A percentile compares a stretch with the other conserved stretches of the same genome.
These are phyloP conservation scores for Micromesistius poutassou DNA, from an alignment of 2,797 vertebrate genomes.

Conservation along the genomic window DNA sequence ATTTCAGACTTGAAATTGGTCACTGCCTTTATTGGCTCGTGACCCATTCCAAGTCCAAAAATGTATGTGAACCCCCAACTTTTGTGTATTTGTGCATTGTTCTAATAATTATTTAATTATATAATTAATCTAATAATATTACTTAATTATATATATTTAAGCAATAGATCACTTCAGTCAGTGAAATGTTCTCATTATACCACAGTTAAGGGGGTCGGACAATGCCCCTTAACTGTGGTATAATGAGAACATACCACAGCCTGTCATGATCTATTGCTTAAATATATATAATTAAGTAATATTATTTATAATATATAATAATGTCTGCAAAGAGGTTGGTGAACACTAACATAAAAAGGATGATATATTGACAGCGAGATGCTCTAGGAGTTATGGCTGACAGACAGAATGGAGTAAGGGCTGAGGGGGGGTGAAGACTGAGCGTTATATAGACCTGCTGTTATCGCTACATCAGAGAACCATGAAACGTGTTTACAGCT, in stretches of 20 bases:
- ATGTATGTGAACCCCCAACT: neutral
- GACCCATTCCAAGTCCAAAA: neutral
- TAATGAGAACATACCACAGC: no score
- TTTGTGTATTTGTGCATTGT: neutral
- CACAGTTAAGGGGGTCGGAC: no score
- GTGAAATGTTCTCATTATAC: no score
- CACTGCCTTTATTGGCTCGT: neutral
- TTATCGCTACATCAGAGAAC: neutral
- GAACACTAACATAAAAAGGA: neutral
- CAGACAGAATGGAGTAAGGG: neutral
- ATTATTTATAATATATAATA: no score
- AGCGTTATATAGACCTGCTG: neutral
- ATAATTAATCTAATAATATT: no score
- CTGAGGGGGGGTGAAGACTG: neutral
- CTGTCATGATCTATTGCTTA: no score
- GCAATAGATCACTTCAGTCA: no score
- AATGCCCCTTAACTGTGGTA: no score
- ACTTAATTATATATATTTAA: no score
- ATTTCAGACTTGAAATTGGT: no score
- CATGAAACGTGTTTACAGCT: neutral
- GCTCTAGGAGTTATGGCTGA: neutral
- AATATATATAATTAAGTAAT: no score
- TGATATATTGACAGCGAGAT: neutral
- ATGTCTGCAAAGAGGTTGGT: neutral
- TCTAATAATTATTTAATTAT: no score